Base-by-base conservation (phyloP, 2,113 vertebrate species). In the Capra hircus region DNA sequence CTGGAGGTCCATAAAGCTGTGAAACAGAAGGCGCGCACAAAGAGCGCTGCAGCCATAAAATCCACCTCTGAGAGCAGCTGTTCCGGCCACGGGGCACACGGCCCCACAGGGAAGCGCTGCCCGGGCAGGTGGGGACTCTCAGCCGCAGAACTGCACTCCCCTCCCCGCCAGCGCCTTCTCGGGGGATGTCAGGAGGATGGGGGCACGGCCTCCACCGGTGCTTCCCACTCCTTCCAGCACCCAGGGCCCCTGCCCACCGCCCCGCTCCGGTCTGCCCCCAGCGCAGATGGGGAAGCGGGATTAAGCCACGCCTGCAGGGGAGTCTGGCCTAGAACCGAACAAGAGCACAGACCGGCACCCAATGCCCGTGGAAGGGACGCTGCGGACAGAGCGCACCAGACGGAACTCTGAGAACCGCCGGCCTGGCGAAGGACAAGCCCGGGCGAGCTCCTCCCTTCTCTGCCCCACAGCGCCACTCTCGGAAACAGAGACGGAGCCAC, bases 51-150 rank as follows among this genome's bases (percentile, higher is more conserved):
- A 0, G 45, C 78, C n/a, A 1, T 67, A 12, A 60, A 59, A 14
- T 2, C 27, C 43, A 28, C 36, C 28, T 77, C 36, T 27, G 2
- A 2, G 4, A 3, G 2, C 27, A 7, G 2, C 0, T 0, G 0
- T 6, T 0, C 9, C 50, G 0, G 15, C 60, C 55, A 1, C 0
- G 8, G 33, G 33, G 48, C 60, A 3, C 15, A 2, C 1, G 45
- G 43, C 33, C 36, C 14, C 16, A 13, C 23, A 4, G 74, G 21
- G 1, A 1, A 14, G 77, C 19, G 36, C 57, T 17, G 77, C 52
- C 60, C 8, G 0, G 14, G 60, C 55, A 0, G 2, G 28, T 13
- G 45, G 11, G 36, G 6, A 48, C 53, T 17, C 36, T 12, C 28
- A 0, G 64, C 5, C 15, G 16, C 33, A 11, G 33, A 1, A 0